Conservation (phyloP, 2,113 vertebrate species). For the Acanthisitta chloris region DNA sequence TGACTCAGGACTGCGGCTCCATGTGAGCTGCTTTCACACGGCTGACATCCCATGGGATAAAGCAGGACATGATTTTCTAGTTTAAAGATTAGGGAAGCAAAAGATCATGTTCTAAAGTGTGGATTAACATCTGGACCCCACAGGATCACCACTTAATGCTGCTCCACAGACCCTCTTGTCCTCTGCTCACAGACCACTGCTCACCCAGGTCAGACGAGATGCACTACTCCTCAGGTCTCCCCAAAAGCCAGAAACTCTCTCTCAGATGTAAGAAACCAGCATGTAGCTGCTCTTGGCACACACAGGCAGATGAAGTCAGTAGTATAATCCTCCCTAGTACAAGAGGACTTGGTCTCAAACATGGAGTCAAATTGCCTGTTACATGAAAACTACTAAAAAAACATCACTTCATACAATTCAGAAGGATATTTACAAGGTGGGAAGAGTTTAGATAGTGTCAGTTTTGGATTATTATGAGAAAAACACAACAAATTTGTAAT, state of each 20-base stretch:
- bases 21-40: not conserved
- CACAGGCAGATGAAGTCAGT: not conserved
- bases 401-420: not conserved
- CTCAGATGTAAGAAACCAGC: not conserved
- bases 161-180: not conserved
- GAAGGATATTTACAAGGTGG: not conserved
- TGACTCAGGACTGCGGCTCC: not conserved
- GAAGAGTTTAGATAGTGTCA: not conserved
- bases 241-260: not conserved
- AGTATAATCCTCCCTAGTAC: no score
- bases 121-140: not conserved
- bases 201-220: not conserved
- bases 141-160: accelerated
- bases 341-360: not conserved
- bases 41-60: not conserved
- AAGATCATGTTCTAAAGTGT: not conserved
- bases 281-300: not conserved
- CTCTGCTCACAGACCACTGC: not conserved
- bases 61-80: not conserved
- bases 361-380: not conserved
- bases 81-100: not conserved
- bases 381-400: not conserved
- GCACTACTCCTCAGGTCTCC: not conserved
- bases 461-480: not conserved
- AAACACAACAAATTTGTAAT: not conserved